These are phyloP conservation scores for Alsophila aescularia DNA, from an alignment of 2,888 invertebrate species.

Conservation along the genomic window DNA sequence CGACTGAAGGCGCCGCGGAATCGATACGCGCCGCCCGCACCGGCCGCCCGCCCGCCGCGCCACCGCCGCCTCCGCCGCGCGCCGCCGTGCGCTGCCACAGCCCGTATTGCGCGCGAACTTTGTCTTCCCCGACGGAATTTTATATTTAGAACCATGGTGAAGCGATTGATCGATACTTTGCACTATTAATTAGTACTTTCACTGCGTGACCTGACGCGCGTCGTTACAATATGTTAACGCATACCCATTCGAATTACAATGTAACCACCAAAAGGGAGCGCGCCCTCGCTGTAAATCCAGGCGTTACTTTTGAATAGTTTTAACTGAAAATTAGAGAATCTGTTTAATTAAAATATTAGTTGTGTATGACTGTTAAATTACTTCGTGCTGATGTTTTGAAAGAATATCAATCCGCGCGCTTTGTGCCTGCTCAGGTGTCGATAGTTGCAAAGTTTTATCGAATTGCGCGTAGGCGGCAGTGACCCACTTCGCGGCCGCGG, in stretches of 20 bases:
- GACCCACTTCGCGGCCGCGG: constrained; percentile 75
- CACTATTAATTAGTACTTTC: constrained; percentile 81
- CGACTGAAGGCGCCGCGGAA: constrained; percentile 81
- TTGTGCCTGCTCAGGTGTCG: constrained; percentile 46
- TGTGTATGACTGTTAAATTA: neutral
- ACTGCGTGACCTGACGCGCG: constrained; percentile 41
- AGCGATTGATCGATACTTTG: constrained; percentile 83
- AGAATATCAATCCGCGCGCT: constrained; percentile 36
- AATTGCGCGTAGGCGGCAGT: constrained; percentile 79
- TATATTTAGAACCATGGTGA: constrained; percentile 84
- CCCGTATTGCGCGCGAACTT: constrained; percentile 84
- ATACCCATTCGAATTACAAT: neutral
- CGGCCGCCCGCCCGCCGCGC: constrained; percentile 54
- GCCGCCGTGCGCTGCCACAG: constrained; percentile 62
- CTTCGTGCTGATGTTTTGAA: constrained; percentile 28
- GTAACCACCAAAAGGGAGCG: neutral
- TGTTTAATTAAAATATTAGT: neutral
- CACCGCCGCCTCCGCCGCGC: constrained; percentile 52
- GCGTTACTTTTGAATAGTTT: constrained; percentile 23
- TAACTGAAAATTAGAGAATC: constrained; percentile 1
- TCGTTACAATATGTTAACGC: constrained; percentile 16
- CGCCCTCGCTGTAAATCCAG: constrained; percentile 18
- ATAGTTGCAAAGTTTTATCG: constrained; percentile 77
- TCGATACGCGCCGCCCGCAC: constrained; percentile 74
- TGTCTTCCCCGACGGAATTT: constrained; percentile 82